Evolutionary conservation across 2,797 vertebrate species (phyloP), one percentile per base, ranked within the genome.

Genomic region (Sebastolobus altivelis): DNA sequence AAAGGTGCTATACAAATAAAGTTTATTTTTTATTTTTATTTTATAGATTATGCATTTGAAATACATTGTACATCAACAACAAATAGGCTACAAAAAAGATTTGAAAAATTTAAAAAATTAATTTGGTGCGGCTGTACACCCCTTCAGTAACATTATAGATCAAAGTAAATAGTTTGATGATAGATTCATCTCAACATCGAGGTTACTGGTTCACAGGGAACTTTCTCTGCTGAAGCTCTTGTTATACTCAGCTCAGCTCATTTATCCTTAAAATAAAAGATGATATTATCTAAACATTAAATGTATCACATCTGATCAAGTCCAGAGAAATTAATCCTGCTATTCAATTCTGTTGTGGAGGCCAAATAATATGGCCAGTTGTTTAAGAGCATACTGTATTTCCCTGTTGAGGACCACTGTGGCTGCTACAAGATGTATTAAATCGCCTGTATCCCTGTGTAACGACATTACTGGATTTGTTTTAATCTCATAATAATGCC

Each of bases 401-500:
- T 65, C 31, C 13, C 7, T 14, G 25, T n/a, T 43, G 10, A 52
- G 27, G 13, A n/a, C 43, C 35, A 54, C 8, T 37, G 12, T 54
- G 7, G 33, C 62, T 60, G 29, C 20, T 13, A 27, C n/a, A 60
- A 27, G 18, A 69, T 31, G 1, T 37, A 71, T 35, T 55, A 58
- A 68, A 56, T 79, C 2, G 11, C 12, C 33, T 61, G 7, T 69
- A 62, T 67, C 1, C 4, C 33, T n/a, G 5, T 63, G 66, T 43
- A 18, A 20, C 11, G 40, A 38, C 27, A 62, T 58, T 25, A 37
- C 1, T 70, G 31, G 5, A 18, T 62, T 20, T 66, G 38, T 56
- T 38, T 27, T 4, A 60, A 75, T 77, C 33, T 59, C 35, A 63
- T 76, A 43, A 79, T 81, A 73, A 61, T 25, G 22, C 38, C 13